Percentiles rank a stretch among this genome's conserved stretches.
These are phyloP conservation scores for Chaetodon trifascialis DNA, from an alignment of 2,113 vertebrate genomes.

Conservation along the genomic window DNA sequence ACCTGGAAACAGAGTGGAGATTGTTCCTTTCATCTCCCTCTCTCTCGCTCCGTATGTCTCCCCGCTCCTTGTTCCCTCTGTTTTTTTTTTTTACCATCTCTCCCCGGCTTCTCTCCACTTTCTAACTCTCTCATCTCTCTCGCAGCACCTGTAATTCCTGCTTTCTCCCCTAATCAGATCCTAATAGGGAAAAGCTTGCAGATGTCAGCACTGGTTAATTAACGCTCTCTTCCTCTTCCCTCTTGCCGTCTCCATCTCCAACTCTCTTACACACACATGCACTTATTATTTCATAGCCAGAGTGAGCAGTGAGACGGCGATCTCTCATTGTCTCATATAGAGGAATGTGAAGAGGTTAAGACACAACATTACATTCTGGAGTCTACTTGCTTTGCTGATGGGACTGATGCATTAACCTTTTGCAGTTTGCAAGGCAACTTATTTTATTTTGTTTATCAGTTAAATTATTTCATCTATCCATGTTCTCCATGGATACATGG, in stretches of 20 bases:
- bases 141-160: constrained; percentile 57
- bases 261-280: neutral
- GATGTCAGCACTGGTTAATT: constrained; percentile 71
- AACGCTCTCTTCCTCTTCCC: constrained; percentile 41
- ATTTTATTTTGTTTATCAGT: neutral
- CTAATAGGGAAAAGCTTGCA: constrained; percentile 70
- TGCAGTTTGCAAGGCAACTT: neutral
- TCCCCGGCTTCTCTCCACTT: neutral
- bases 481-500: neutral
- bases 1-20: constrained; percentile 56
- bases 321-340: constrained; percentile 15
- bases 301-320: neutral
- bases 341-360: constrained; percentile 4
- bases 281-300: constrained; percentile 29
- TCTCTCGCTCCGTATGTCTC: constrained; percentile 31
- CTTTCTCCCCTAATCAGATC: constrained; percentile 62
- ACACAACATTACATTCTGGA: constrained; percentile 19
- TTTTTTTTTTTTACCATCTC: neutral
- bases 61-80: neutral
- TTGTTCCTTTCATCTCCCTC: constrained; percentile 53
- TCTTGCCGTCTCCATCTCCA: constrained; percentile 15
- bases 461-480: neutral
- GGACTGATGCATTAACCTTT: constrained; percentile 20
- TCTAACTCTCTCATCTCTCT: constrained; percentile 24
- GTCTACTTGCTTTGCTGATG: constrained; percentile 15